A percentile compares a stretch with the other conserved stretches of the same genome.
Conservation (phyloP, 2,888 invertebrate species). For the Folsomia candida region DNA sequence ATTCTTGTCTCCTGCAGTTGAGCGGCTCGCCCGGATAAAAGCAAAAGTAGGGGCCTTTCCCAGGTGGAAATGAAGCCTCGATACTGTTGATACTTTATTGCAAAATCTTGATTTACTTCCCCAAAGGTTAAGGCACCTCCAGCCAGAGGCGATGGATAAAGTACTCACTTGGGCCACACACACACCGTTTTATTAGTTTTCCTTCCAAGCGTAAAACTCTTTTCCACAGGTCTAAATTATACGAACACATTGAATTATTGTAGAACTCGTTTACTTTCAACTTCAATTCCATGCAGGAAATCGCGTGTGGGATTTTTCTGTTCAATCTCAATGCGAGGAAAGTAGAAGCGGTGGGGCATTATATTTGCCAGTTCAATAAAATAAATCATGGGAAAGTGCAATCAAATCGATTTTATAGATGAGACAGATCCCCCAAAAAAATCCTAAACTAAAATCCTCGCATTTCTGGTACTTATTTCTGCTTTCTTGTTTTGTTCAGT, state of each 20-base stretch:
- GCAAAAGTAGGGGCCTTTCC: background rate
- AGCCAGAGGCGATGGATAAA: background rate
- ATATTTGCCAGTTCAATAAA: constrained; percentile 6
- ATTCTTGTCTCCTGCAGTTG: no score
- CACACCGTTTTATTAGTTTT: constrained; percentile 1
- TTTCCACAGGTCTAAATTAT: background rate
- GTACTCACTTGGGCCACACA: constrained; percentile 1
- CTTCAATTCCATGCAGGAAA: background rate
- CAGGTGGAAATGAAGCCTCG: constrained; percentile 8
- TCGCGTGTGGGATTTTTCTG: background rate
- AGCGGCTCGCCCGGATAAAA: no score
- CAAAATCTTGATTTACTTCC: constrained; percentile 19
- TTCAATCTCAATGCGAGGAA: background rate
- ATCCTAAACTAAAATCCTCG: no score
- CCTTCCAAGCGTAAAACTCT: background rate
- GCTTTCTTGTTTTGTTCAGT: no score
- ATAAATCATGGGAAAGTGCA: constrained; percentile 16
- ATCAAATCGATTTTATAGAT: constrained; percentile 15
- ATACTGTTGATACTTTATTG: constrained; percentile 15
- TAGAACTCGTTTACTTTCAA: background rate
- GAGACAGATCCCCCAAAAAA: no score
- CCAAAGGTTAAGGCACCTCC: background rate
- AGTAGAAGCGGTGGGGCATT: background rate
- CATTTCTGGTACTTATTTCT: no score
- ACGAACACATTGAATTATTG: background rate